Conservation (phyloP, 2,797 vertebrate species). For the Tenualosa ilisha region DNA sequence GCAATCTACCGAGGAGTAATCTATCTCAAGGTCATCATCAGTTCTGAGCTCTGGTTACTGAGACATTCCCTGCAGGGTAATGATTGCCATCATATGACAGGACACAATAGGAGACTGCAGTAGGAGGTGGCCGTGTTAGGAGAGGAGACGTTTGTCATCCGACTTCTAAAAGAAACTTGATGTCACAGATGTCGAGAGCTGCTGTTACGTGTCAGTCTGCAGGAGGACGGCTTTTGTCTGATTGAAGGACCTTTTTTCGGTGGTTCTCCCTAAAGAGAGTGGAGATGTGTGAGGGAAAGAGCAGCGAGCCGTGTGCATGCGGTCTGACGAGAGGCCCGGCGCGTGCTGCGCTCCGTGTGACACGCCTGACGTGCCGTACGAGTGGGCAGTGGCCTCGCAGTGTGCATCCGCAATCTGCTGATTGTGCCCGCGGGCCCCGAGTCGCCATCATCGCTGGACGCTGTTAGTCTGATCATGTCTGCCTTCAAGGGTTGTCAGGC, state of each 20-base stretch:
- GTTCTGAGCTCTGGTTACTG: background rate
- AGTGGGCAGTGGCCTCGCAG: background rate
- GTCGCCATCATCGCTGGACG: background rate
- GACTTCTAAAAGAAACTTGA: background rate
- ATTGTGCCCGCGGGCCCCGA: background rate
- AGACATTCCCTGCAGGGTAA: background rate
- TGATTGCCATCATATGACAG: background rate
- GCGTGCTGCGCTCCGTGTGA: background rate
- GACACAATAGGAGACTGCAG: background rate
- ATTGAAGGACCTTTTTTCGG: background rate
- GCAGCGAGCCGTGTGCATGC: background rate
- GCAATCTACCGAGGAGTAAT: background rate
- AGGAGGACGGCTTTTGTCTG: background rate
- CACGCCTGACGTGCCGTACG: background rate
- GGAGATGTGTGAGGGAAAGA: background rate
- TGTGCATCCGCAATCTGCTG: background rate
- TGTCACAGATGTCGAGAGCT: background rate
- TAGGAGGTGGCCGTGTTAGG: background rate
- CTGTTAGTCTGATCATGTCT: slow-evolving; percentile 13
- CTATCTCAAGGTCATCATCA: background rate
- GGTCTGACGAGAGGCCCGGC: background rate
- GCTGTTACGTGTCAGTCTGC: background rate
- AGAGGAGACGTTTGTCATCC: background rate
- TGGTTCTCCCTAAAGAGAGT: background rate
- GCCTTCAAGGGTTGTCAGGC: background rate